These are phyloP conservation scores for Champsocephalus esox DNA, from an alignment of 2,797 vertebrate genomes.

Conservation along the genomic window DNA sequence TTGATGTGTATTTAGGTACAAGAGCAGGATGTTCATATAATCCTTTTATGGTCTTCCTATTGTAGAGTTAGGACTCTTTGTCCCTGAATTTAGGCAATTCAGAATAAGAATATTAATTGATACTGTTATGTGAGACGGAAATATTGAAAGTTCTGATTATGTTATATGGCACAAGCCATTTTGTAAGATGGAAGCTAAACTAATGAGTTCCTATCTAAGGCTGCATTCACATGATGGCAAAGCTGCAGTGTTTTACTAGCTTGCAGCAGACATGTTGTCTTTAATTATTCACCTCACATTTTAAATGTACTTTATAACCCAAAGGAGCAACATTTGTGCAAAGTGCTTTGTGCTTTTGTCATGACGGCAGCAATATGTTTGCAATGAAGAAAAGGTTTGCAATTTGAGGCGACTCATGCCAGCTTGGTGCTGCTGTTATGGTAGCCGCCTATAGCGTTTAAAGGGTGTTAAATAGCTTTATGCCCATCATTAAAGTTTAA, in stretches of 20 bases:
- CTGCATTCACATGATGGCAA: neutral
- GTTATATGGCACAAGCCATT: neutral
- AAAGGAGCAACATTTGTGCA: slow-evolving; percentile 5
- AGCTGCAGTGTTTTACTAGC: neutral
- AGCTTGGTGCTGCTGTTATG: slow-evolving; percentile 40
- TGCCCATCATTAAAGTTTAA: slow-evolving; percentile 81
- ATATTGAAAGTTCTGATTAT: slow-evolving; percentile 10
- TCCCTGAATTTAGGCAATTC: neutral
- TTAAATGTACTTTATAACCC: slow-evolving; percentile 11
- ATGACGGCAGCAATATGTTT: slow-evolving; percentile 26
- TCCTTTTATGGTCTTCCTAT: neutral
- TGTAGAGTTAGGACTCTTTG: neutral
- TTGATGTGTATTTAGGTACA: slow-evolving; percentile 1
- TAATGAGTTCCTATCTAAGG: slow-evolving; percentile 9
- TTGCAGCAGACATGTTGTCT: neutral
- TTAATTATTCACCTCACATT: slow-evolving; percentile 4
- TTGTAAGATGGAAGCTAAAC: neutral
- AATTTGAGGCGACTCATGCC: slow-evolving; percentile 25
- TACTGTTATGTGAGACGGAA: neutral
- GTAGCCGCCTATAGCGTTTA: slow-evolving; percentile 67
- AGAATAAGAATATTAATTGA: neutral
- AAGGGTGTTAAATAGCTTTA: slow-evolving; percentile 73
- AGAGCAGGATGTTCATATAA: neutral
- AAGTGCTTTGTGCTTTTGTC: slow-evolving; percentile 4
- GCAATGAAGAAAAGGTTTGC: slow-evolving; percentile 30